Conservation (phyloP, 1,140 invertebrate genomes). For the Cydia pomonella region DNA sequence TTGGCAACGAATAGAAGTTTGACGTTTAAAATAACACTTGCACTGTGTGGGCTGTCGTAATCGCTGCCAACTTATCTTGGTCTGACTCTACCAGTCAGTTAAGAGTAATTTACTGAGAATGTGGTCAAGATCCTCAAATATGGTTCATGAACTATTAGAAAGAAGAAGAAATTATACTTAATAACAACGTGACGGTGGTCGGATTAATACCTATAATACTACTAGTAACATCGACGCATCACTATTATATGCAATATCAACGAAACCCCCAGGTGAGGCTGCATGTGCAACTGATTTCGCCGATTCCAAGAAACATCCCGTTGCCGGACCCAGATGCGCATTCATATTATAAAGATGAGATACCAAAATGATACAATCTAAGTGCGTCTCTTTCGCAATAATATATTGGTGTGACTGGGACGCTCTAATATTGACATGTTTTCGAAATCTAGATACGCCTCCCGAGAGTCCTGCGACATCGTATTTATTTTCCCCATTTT, state of each 20-base stretch:
- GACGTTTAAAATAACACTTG: too few species aligned
- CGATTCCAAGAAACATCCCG: conserved; percentile 8
- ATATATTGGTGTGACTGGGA: background rate
- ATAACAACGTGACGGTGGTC: too few species aligned
- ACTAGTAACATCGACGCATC: background rate
- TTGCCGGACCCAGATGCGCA: background rate
- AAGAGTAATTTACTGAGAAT: too few species aligned
- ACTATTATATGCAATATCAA: background rate
- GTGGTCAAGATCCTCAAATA: too few species aligned
- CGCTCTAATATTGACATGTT: background rate
- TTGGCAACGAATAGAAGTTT: too few species aligned
- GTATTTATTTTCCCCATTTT: conserved; percentile 11
- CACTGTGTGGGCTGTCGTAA: too few species aligned
- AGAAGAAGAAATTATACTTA: too few species aligned
- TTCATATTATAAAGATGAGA: background rate
- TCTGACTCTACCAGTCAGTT: too few species aligned
- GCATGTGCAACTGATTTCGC: conserved; percentile 14
- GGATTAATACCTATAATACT: too few species aligned
- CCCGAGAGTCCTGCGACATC: background rate
- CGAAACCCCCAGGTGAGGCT: background rate
- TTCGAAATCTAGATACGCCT: background rate
- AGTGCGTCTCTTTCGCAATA: background rate
- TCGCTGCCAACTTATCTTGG: too few species aligned
- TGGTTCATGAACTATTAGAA: too few species aligned
- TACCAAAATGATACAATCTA: background rate